A percentile compares a stretch with the other conserved stretches of the same genome.
Evolutionary conservation across 2,797 vertebrate genomes (phyloP).

Genomic region (Bovichtus variegatus): DNA sequence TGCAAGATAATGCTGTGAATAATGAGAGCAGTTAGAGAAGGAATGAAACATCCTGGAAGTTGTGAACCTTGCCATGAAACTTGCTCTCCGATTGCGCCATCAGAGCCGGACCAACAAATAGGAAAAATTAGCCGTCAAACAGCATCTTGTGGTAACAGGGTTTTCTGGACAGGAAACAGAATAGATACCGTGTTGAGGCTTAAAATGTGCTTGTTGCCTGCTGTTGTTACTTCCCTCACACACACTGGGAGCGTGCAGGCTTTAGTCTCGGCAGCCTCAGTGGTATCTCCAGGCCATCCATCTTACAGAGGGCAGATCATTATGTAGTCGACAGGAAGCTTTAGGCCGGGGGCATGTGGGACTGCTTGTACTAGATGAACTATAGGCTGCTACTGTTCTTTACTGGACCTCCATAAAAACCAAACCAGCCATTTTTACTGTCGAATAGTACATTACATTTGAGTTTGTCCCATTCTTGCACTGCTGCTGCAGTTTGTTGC

Average conservation of each 20-base stretch:
- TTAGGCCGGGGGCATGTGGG: conserved; percentile 76
- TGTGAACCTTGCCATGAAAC: conserved; percentile 14
- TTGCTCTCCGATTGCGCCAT: background rate
- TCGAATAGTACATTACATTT: conserved; percentile 37
- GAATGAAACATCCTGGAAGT: conserved; percentile 26
- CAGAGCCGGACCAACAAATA: conserved; percentile 16
- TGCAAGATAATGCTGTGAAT: conserved; percentile 46
- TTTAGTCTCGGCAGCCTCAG: conserved; percentile 65
- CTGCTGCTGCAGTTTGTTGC: conserved; percentile 28
- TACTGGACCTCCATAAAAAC: conserved; percentile 63
- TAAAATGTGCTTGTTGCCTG: conserved; percentile 61
- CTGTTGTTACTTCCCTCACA: conserved; percentile 65
- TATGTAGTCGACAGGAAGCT: conserved; percentile 81
- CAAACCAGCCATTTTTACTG: conserved; percentile 46
- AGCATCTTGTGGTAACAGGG: conserved; percentile 33
- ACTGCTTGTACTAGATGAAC: conserved; percentile 73
- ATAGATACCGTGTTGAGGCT: conserved; percentile 52
- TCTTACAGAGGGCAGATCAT: conserved; percentile 83
- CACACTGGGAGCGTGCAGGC: conserved; percentile 44
- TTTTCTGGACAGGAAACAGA: conserved; percentile 60
- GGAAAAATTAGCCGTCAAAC: conserved; percentile 56
- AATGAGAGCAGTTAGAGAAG: conserved; percentile 29
- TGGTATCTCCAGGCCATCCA: conserved; percentile 80
- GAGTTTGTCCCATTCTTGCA: conserved; percentile 37
- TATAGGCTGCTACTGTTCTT: conserved; percentile 66